A percentile compares a stretch with the other conserved stretches of the same genome.
Conservation (phyloP, 2,888 invertebrate genomes). For the Phymatocera aterrima region DNA sequence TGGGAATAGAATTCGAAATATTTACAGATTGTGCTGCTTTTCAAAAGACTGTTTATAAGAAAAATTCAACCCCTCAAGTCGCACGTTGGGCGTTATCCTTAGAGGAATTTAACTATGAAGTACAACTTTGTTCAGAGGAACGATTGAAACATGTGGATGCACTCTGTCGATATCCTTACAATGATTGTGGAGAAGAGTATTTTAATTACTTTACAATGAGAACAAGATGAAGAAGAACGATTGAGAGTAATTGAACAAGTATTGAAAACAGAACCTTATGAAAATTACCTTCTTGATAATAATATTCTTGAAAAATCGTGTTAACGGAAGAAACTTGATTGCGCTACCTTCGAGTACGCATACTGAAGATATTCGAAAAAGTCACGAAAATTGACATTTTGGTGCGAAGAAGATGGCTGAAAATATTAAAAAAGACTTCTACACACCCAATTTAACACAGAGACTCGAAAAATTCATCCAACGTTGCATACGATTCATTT, state of each 20-base stretch:
- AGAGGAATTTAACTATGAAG: slow-evolving; percentile 51
- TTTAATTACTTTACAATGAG: too few species aligned
- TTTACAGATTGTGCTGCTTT: slow-evolving; percentile 44
- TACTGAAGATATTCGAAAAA: slow-evolving; percentile 62
- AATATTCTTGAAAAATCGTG: neutral
- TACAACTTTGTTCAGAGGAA: slow-evolving; percentile 26
- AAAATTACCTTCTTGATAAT: neutral
- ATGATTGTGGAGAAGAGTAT: slow-evolving; percentile 2
- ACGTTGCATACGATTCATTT: slow-evolving; percentile 49
- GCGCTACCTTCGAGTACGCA: slow-evolving; percentile 65
- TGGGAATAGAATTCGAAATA: slow-evolving; percentile 36
- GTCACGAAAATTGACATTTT: slow-evolving; percentile 66
- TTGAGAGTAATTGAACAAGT: slow-evolving; percentile 17
- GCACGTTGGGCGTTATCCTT: slow-evolving; percentile 48
- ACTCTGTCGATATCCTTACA: slow-evolving; percentile 35
- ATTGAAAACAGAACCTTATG: neutral
- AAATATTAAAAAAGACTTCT: slow-evolving; percentile 57
- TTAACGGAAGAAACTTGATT: slow-evolving; percentile 51
- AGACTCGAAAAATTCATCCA: slow-evolving; percentile 39
- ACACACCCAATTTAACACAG: slow-evolving; percentile 48
- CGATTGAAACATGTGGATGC: slow-evolving; percentile 41
- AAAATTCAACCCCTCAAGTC: slow-evolving; percentile 10
- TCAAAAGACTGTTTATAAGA: slow-evolving; percentile 23
- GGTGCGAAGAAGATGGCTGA: slow-evolving; percentile 58
- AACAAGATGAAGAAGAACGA: too few species aligned